Conservation (phyloP, 2,797 vertebrate genomes). For the Oreochromis grahami region DNA sequence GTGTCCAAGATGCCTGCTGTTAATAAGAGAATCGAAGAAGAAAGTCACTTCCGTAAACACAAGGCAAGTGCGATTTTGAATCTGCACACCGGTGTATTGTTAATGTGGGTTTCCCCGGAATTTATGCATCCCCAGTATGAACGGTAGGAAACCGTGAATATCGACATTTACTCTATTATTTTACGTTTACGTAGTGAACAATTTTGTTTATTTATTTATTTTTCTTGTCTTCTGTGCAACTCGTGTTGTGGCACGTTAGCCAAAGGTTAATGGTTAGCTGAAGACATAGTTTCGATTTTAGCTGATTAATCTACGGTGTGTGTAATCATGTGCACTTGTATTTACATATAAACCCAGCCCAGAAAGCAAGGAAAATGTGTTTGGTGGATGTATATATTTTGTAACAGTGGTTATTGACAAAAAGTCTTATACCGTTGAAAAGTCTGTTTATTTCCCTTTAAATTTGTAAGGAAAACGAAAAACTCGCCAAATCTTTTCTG, state of each 20-base stretch:
- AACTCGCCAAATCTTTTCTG: background rate
- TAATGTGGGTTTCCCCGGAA: background rate
- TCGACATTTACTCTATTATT: accelerated
- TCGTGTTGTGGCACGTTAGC: background rate
- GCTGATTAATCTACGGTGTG: background rate
- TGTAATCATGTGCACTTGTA: no score
- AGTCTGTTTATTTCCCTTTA: background rate
- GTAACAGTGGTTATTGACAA: background rate
- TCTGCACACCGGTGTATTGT: background rate
- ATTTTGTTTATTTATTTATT: background rate
- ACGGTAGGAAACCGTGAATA: constrained; percentile 4
- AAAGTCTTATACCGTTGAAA: background rate
- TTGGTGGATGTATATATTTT: background rate
- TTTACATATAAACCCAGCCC: background rate
- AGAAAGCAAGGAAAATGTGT: background rate
- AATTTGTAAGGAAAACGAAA: background rate
- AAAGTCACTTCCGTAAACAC: constrained; percentile 59
- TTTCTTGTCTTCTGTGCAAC: background rate
- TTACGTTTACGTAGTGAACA: no score
- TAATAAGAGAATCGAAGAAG: background rate
- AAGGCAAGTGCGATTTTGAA: background rate
- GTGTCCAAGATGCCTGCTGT: accelerated
- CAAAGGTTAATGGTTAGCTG: background rate
- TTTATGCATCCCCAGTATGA: background rate
- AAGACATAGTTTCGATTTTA: background rate